phyloP scores from a whole-genome alignment of 1,140 invertebrate species.

The Atta colombica region DNA sequence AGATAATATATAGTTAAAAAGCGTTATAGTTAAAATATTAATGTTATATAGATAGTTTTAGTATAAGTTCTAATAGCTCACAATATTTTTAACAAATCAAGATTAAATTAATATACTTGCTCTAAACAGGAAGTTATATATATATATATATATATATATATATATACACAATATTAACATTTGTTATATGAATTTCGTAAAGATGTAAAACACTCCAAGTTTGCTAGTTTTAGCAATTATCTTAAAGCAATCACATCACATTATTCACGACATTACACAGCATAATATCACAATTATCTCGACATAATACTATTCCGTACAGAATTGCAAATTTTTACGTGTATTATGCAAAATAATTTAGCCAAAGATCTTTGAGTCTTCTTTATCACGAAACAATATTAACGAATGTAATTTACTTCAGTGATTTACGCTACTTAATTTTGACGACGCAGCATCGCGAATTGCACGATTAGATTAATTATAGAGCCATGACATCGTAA shows the following conservation, averaged over 20 bases:
- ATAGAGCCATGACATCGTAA: conserved; percentile 12
- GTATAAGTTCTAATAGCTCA: neutral
- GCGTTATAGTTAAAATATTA: neutral
- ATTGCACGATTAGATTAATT: conserved; percentile 39
- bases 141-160: neutral
- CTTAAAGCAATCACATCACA: conserved; percentile 10
- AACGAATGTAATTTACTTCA: conserved; percentile 16
- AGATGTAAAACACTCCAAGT: neutral
- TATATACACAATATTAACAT: neutral
- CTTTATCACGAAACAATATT: conserved; percentile 13
- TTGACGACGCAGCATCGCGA: conserved; percentile 7
- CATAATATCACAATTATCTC: neutral
- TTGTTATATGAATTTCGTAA: neutral
- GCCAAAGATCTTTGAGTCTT: neutral
- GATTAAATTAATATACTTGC: neutral
- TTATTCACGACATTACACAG: conserved; percentile 12
- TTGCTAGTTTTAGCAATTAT: conserved; percentile 3
- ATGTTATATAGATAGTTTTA: conserved; percentile 9
- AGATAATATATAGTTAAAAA: neutral
- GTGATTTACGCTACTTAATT: conserved; percentile 16
- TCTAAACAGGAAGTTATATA: neutral
- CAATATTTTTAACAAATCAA: neutral
- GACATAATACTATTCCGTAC: neutral
- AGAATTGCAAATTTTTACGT: conserved; percentile 10
- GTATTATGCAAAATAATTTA: conserved; percentile 30